Conservation (phyloP, 2,113 vertebrate genomes). For the Halichoeres trimaculatus region DNA sequence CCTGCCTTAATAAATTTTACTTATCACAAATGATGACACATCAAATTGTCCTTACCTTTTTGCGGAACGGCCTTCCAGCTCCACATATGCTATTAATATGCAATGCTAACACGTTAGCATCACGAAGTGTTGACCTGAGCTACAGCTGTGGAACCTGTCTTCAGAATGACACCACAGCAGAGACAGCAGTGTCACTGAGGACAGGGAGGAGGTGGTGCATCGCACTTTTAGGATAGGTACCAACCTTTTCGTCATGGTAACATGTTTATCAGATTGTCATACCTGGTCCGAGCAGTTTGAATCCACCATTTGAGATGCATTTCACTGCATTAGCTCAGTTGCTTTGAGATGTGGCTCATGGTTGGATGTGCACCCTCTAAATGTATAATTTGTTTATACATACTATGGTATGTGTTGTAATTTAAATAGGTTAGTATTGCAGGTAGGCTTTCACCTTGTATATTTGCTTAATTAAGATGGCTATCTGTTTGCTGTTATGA, state of each 20-base stretch:
- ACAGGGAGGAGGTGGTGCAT: neutral
- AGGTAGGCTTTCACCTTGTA: neutral
- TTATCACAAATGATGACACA: neutral
- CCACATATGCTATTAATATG: neutral
- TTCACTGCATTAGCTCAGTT: neutral
- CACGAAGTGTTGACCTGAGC: neutral
- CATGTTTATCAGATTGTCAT: neutral
- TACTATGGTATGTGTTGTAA: too few relatives aligned
- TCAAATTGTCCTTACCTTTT: neutral
- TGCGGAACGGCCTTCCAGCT: neutral
- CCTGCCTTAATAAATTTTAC: neutral
- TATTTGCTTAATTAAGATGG: neutral
- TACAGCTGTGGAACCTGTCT: neutral
- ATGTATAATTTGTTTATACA: neutral
- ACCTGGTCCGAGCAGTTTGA: neutral
- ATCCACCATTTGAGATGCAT: neutral
- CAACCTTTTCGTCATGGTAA: constrained; percentile 45
- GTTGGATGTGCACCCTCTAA: neutral
- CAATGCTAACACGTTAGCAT: neutral
- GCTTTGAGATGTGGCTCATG: neutral
- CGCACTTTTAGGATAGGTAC: constrained; percentile 5
- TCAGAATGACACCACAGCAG: neutral
- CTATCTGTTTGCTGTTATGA: neutral
- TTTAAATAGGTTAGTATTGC: neutral
- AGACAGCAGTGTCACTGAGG: neutral